phyloP scores from a whole-genome alignment of 2,888 invertebrate species.

The Euclidia mi region DNA sequence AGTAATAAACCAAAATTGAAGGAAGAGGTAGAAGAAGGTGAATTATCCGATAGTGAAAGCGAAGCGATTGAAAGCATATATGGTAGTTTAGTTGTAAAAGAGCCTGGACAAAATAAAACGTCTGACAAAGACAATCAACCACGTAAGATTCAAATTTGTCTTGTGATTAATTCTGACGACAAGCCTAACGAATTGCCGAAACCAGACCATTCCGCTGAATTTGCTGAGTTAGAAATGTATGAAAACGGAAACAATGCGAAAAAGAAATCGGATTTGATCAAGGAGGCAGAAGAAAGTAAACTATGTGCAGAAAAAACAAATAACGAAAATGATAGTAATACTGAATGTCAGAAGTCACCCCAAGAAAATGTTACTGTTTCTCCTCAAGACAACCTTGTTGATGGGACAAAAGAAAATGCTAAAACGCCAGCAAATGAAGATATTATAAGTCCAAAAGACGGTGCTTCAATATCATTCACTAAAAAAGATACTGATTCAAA shows the following conservation, averaged over 20 bases:
- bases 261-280: too few species aligned
- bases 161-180: conserved; percentile 61
- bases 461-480: too few species aligned
- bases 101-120: conserved; percentile 43
- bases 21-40: conserved; percentile 83
- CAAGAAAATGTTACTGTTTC: neutral
- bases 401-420: neutral
- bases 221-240: conserved; percentile 73
- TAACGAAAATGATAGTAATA: neutral
- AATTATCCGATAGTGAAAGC: conserved; percentile 85
- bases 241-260: conserved; percentile 31
- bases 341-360: neutral
- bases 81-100: conserved; percentile 73
- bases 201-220: conserved; percentile 42
- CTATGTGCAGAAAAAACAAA: neutral
- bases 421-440: neutral
- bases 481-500: conserved; percentile 1
- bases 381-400: neutral
- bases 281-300: neutral
- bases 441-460: neutral
- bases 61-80: conserved; percentile 83
- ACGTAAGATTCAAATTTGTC: conserved; percentile 59
- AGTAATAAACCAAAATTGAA: conserved; percentile 51
- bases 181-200: conserved; percentile 35
- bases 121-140: conserved; percentile 60